A percentile compares a stretch with the other conserved stretches of the same genome.
Evolutionary conservation across 2,113 vertebrate species (phyloP).

Genomic region (Heterochromis multidens): DNA sequence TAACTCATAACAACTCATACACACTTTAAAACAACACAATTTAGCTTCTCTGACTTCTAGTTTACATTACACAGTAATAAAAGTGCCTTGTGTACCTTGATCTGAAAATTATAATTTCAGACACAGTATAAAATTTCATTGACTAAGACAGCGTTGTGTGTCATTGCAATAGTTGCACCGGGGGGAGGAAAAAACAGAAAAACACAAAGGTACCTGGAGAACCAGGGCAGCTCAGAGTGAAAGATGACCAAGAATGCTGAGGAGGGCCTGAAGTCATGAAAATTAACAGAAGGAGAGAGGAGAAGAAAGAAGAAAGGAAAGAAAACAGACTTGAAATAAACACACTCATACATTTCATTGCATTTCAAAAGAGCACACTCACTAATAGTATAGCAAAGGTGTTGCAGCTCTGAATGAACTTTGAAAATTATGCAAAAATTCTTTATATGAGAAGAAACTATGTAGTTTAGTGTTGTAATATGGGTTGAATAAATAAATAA

Average conservation of each 20-base stretch:
- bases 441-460: not conserved
- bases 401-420: not conserved
- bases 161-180: not conserved
- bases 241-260: conserved; percentile 78
- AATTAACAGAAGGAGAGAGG: not conserved
- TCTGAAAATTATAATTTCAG: not conserved
- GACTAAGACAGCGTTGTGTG: not conserved
- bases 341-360: not conserved
- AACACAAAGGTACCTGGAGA: conserved; percentile 71
- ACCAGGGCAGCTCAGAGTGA: conserved; percentile 68
- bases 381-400: not conserved
- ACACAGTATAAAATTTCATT: not conserved
- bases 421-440: not conserved
- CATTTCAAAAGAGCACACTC: not conserved
- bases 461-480: not conserved
- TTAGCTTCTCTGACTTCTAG: not conserved
- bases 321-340: not conserved
- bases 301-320: not conserved
- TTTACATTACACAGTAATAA: not conserved
- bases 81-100: not conserved
- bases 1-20: not conserved
- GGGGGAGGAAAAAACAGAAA: not conserved
- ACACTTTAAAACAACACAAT: not conserved
- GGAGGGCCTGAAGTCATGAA: conserved; percentile 58
- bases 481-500: not conserved